Evolutionary conservation across 2,888 invertebrate genomes (phyloP), one percentile per base, ranked within the genome.

Genomic region (Andricus curvator): DNA sequence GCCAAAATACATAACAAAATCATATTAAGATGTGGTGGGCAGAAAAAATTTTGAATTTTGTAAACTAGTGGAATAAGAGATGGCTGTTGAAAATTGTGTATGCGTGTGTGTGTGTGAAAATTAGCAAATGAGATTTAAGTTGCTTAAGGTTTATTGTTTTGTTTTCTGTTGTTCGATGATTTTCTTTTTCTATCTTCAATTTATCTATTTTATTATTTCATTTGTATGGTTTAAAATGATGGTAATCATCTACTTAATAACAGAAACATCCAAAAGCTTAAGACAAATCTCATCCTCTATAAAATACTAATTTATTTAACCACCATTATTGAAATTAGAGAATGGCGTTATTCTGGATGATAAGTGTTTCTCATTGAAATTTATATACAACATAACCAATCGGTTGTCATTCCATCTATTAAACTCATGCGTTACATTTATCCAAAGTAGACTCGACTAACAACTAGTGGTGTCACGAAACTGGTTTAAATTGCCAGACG

Each of bases 401-500:
- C 4, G 74, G 51, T 74, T 74, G 33, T 74, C 33, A 33, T 56
- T 33, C n/a, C 51, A 74, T 51, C 29, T 74, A 74, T 56, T 74
- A 51, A 74, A 20, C 33, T 51, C 29, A 51, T 51, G 51, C n/a
- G 51, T 74, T 56, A 51, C 33, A 74, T 56, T 74, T 74, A 74
- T 74, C 56, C 33, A n/a, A 29, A 74, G 74, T 33, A 74, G 56
- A 56, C 29, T 44, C 25, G 25, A 29, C 20, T 20, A 41, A 22
- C 22, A 41, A 22, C 37, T 62, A 33, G 37, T 25, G 51, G 60
- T 77, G 77, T 60, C 77, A 29, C 44, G 64, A 64, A 77, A 64
- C 77, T 13, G 77, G 77, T 77, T 77, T 77, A 44, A 64, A 77
- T 77, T 77, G 77, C 41, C 77, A 56, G 74, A 56, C 74, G 56